Evolutionary conservation across 2,797 vertebrate genomes (phyloP), one percentile per base, ranked within the genome.

Genomic region (Discoglossus pictus): DNA sequence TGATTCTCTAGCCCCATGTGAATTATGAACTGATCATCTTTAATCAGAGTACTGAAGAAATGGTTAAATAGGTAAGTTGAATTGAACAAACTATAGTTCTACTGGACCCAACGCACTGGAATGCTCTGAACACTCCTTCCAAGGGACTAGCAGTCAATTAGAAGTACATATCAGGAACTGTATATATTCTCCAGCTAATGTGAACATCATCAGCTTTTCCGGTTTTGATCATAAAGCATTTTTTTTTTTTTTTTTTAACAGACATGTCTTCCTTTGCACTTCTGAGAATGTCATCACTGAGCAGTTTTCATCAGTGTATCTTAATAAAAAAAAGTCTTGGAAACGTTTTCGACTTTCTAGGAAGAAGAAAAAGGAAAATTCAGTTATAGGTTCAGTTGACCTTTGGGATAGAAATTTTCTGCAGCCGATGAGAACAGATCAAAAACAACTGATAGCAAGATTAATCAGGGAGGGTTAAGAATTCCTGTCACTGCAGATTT

Each of bases 201-300:
- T 20, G 44, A 63, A 58, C 11, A 17, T 34, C 60, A 21, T 64
- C 58, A 52, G 60, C 60, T 71, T 43, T 38, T 70, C 23, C 25
- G 16, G 13, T 34, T 56, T 59, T 52, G 68, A 64, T 64, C 61
- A 39, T 47, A 25, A 21, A 54, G 23, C 48, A 39, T 36, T 61
- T n/a, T n/a, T n/a, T n/a, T n/a, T n/a, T n/a, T n/a, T n/a, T n/a
- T n/a, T n/a, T n/a, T n/a, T 39, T 46, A 47, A 46, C 52, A 38
- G 60, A 63, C 44, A 52, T 43, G 62, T 63, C 38, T 59, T 65
- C 68, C 50, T 52, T 59, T 59, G 44, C 21, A 35, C 39, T 21
- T 27, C 61, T 12, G 21, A 31, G 27, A 31, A 31, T 8, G 4
- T 31, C 27, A 31, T n/a, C n/a, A 31, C 8, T 64, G 36, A 38